Percentiles rank a stretch among this genome's conserved stretches.
Conservation (phyloP, 2,888 invertebrate species). For the Crioceris asparagi region DNA sequence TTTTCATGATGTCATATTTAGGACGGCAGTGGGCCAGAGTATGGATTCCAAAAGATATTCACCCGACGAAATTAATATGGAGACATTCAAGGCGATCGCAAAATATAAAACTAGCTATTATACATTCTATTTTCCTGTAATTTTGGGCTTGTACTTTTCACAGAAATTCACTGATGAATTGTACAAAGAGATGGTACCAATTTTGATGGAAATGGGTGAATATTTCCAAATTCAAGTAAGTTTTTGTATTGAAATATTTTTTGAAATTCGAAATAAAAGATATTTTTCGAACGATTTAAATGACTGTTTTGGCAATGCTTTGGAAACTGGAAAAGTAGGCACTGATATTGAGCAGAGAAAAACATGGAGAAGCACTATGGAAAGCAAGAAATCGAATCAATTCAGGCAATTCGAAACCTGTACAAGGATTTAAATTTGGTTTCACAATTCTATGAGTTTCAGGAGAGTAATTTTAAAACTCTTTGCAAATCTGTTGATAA, state of each 20-base stretch:
- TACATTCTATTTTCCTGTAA: conserved; percentile 84
- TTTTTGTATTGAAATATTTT: too few relatives aligned
- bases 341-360: conserved; percentile 87
- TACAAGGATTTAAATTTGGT: too few relatives aligned
- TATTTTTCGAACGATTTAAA: conserved; percentile 85
- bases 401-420: conserved; percentile 60
- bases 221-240: conserved; percentile 87
- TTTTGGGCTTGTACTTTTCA: conserved; percentile 78
- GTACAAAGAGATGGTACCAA: conserved; percentile 30
- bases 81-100: conserved; percentile 69
- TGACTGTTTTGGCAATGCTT: conserved; percentile 82
- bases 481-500: too few relatives aligned
- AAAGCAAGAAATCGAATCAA: conserved; percentile 50
- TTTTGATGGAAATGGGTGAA: conserved; percentile 84
- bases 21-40: too few relatives aligned
- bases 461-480: too few relatives aligned
- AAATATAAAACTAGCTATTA: conserved; percentile 90
- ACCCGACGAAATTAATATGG: too few relatives aligned
- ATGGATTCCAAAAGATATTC: too few relatives aligned
- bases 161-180: conserved; percentile 64
- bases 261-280: too few relatives aligned
- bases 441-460: too few relatives aligned
- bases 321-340: conserved; percentile 78
- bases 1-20: too few relatives aligned
- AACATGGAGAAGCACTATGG: conserved; percentile 73